phyloP scores from a whole-genome alignment of 2,113 vertebrate species.

The Guaruba guarouba region DNA sequence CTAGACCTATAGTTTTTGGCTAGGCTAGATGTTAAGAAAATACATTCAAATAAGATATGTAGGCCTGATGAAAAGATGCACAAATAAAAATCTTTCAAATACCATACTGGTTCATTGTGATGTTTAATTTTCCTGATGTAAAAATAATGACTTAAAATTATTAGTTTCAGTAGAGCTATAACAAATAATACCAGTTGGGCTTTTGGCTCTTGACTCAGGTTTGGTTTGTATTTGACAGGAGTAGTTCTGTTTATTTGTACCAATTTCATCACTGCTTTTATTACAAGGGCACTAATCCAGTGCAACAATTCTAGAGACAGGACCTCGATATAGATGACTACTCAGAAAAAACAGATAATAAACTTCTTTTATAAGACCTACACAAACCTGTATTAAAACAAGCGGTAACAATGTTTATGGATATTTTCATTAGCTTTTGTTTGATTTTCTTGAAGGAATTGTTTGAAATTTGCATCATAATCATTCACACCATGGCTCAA shows the following conservation, averaged over 20 bases:
- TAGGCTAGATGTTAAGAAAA: neutral
- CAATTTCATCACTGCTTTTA: neutral
- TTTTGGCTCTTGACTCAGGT: neutral
- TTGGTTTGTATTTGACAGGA: neutral
- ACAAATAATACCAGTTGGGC: slow-evolving; percentile 11
- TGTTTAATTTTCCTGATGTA: neutral
- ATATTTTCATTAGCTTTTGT: slow-evolving; percentile 27
- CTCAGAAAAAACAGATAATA: slow-evolving; percentile 24
- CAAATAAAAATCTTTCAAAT: neutral
- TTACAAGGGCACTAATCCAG: neutral
- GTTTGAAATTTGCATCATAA: slow-evolving; percentile 22
- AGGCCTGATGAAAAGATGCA: neutral
- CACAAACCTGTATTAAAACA: neutral
- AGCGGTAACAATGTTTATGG: neutral
- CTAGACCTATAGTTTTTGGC: neutral
- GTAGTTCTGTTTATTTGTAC: neutral
- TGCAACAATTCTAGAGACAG: neutral
- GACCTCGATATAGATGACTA: neutral
- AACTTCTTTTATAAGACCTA: neutral
- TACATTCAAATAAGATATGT: neutral
- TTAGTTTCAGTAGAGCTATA: slow-evolving; percentile 1
- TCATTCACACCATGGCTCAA: neutral
- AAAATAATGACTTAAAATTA: slow-evolving; percentile 4
- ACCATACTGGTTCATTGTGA: neutral
- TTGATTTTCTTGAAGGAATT: slow-evolving; percentile 34